A percentile compares a stretch with the other conserved stretches of the same genome.
Conservation (phyloP, 1,140 invertebrate species). For the Schlechtendalia chinensis region DNA sequence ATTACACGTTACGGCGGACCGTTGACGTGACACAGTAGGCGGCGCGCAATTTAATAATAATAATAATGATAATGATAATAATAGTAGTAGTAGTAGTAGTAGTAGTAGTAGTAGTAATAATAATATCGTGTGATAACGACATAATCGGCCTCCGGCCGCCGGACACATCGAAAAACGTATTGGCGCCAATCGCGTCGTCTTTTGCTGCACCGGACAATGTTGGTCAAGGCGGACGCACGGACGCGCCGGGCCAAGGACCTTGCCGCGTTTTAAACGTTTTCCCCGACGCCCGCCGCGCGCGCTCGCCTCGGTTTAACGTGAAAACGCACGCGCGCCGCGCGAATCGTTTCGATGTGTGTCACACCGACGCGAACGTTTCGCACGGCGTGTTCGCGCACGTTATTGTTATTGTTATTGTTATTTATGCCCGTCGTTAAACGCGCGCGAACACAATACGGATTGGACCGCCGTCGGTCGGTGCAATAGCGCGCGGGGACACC, state of each 20-base stretch:
- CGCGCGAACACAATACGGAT: too few relatives aligned
- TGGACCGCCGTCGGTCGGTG: too few relatives aligned
- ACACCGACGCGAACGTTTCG: not conserved
- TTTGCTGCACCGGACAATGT: slow-evolving; percentile 47
- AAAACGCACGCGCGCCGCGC: slow-evolving; percentile 37
- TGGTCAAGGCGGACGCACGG: slow-evolving; percentile 48
- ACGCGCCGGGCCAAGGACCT: slow-evolving; percentile 43
- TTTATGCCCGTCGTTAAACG: too few relatives aligned
- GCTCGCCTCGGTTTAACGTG: slow-evolving; percentile 29
- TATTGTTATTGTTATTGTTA: too few relatives aligned
- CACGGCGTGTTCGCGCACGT: too few relatives aligned
- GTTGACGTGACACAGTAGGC: slow-evolving; percentile 36
- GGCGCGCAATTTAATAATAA: slow-evolving; percentile 13
- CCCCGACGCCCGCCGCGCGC: slow-evolving; percentile 16
- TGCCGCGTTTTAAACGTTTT: slow-evolving; percentile 42
- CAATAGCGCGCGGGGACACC: too few relatives aligned
- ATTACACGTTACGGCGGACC: not conserved
- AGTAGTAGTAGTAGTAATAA: too few relatives aligned
- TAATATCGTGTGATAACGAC: slow-evolving; percentile 33
- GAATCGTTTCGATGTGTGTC: slow-evolving; percentile 47
- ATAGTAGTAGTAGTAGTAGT: too few relatives aligned
- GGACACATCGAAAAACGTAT: slow-evolving; percentile 43
- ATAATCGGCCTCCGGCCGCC: slow-evolving; percentile 17
- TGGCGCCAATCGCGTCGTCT: slow-evolving; percentile 43
- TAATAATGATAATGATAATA: too few relatives aligned